These are phyloP conservation scores for Gallinago paraguaiae DNA, from an alignment of 2,113 vertebrate species.

Conservation along the genomic window DNA sequence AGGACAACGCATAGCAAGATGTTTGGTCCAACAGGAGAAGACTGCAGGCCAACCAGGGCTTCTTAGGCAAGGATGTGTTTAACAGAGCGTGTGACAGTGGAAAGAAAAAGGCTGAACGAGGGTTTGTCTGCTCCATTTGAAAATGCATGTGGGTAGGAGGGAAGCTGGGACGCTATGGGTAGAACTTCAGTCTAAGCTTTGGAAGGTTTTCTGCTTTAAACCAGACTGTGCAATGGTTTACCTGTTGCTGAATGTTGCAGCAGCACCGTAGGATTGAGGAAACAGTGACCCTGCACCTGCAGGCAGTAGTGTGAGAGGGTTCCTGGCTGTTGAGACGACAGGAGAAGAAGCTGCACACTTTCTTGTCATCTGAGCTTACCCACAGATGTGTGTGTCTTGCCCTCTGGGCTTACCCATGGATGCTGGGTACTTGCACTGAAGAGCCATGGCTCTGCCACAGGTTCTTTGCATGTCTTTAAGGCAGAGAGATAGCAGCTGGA, in stretches of 20 bases:
- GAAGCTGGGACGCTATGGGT: background rate
- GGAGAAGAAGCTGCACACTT: background rate
- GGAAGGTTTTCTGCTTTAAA: background rate
- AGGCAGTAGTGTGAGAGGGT: background rate
- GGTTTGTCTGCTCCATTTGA: background rate
- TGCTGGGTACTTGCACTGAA: background rate
- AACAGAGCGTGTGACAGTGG: background rate
- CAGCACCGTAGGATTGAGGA: background rate
- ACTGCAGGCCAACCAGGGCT: background rate
- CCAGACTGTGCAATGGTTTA: background rate
- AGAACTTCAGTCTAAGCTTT: background rate
- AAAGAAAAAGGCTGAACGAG: background rate
- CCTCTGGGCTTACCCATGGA: background rate
- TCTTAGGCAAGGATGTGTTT: background rate
- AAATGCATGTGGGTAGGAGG: rapidly evolving
- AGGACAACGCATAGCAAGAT: rapidly evolving
- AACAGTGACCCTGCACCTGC: background rate
- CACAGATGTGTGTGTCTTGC: background rate
- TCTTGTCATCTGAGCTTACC: background rate
- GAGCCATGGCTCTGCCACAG: background rate
- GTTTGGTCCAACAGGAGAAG: background rate
- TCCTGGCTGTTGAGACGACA: background rate
- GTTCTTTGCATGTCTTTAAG: background rate
- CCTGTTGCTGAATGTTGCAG: background rate
- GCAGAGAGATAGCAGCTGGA: background rate